These are phyloP conservation scores for Deilephila porcellus DNA, from an alignment of 2,888 invertebrate species.

Conservation along the genomic window DNA sequence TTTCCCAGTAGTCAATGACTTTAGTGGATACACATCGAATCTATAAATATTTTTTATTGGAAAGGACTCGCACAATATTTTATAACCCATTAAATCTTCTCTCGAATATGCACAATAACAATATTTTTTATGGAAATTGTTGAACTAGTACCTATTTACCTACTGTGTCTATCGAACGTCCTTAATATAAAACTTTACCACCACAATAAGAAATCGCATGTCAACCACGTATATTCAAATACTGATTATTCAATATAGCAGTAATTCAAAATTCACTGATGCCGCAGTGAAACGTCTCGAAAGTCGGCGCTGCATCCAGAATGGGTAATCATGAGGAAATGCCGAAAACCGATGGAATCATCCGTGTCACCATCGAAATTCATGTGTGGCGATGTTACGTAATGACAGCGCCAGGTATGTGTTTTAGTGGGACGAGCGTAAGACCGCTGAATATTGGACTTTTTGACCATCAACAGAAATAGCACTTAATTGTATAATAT, in stretches of 20 bases:
- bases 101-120: too few relatives aligned
- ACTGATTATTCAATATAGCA: conserved; percentile 22
- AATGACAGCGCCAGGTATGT: neutral
- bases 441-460: neutral
- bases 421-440: neutral
- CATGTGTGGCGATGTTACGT: neutral
- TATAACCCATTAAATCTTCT: too few relatives aligned
- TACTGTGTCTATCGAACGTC: too few relatives aligned
- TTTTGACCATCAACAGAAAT: neutral
- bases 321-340: conserved; percentile 19
- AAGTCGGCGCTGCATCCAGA: conserved; percentile 7
- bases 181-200: neutral
- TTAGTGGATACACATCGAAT: too few relatives aligned
- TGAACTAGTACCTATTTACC: too few relatives aligned
- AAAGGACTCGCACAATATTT: too few relatives aligned
- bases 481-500: too few relatives aligned
- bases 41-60: too few relatives aligned
- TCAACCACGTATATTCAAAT: conserved; percentile 23
- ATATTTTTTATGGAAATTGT: too few relatives aligned
- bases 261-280: conserved; percentile 21
- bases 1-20: too few relatives aligned
- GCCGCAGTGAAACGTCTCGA: conserved; percentile 19
- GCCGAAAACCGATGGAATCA: conserved; percentile 18
- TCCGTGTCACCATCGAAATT: conserved; percentile 4
- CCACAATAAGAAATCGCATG: neutral